Percentiles rank a stretch among this genome's conserved stretches.
Conservation (phyloP, 2,113 vertebrate genomes). For the Apodemus speciosus region DNA sequence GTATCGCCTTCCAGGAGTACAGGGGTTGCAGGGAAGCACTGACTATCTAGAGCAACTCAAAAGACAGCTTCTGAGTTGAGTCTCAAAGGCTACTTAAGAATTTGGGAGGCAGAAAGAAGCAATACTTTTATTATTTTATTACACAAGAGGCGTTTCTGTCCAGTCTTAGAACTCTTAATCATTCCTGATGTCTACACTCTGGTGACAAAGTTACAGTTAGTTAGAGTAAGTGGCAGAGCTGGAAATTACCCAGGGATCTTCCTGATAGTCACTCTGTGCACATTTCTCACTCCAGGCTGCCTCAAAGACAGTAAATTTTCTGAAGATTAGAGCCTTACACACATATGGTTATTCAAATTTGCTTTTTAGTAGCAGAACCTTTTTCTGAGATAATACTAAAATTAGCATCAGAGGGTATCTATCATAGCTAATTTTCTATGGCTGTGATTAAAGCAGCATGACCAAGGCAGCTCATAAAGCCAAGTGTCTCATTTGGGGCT, state of each 20-base stretch:
- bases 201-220: conserved; percentile 14
- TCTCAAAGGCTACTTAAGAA: not conserved
- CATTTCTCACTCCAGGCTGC: rapidly evolving
- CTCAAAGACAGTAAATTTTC: not conserved
- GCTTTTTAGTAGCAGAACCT: not conserved
- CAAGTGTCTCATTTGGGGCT: not conserved
- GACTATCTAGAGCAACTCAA: not conserved
- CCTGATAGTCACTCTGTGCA: not conserved
- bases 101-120: not conserved
- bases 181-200: not conserved
- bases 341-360: not conserved
- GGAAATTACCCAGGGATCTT: not conserved
- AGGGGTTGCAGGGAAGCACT: not conserved
- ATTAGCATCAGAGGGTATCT: not conserved
- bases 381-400: conserved; percentile 12
- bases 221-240: not conserved
- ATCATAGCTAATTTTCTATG: not conserved
- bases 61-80: not conserved
- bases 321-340: not conserved
- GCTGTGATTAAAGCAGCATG: not conserved
- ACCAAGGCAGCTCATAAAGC: not conserved
- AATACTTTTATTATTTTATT: not conserved
- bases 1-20: not conserved
- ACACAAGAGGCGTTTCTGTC: not conserved
- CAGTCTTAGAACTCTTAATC: conserved; percentile 3